Percentiles rank a stretch among this genome's conserved stretches.
Evolutionary conservation across 2,113 vertebrate genomes (phyloP).

Genomic region (Sarotherodon lohbergeri): DNA sequence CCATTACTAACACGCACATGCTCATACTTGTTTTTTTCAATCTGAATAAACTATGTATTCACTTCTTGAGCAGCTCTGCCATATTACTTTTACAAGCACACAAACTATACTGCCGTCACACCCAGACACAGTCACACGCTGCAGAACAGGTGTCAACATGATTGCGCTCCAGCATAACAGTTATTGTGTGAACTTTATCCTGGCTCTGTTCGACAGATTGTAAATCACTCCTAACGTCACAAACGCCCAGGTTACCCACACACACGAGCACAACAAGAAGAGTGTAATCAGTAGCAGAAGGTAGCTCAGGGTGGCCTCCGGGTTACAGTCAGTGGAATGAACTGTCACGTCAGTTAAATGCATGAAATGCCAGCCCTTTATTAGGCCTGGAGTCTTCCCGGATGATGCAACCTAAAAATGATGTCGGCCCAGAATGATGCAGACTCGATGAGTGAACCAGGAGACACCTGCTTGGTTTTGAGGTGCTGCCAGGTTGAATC

Average conservation of each 20-base stretch:
- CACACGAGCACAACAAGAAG: not conserved
- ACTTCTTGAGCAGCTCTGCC: not conserved
- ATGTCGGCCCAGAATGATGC: not conserved
- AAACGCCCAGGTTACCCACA: not conserved
- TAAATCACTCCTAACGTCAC: not conserved
- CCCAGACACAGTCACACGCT: not conserved
- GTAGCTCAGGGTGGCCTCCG: not conserved
- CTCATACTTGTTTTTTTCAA: not conserved
- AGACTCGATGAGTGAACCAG: not conserved
- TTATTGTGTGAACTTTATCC: not conserved
- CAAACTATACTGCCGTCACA: not conserved
- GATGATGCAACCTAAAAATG: not conserved
- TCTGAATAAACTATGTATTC: not conserved
- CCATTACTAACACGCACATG: not conserved
- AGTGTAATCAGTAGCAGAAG: not conserved
- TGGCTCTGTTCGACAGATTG: not conserved
- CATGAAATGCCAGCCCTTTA: not conserved
- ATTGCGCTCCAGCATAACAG: not conserved
- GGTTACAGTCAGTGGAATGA: not conserved
- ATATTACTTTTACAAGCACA: not conserved
- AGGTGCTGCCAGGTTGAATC: not conserved
- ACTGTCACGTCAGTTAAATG: not conserved
- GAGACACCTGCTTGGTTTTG: not conserved
- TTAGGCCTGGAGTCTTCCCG: not conserved
- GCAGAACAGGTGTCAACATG: slow-evolving; percentile 14